Evolutionary conservation across 2,888 invertebrate species (phyloP), one percentile per base, ranked within the genome.

Genomic region (Petrophora chlorosata): DNA sequence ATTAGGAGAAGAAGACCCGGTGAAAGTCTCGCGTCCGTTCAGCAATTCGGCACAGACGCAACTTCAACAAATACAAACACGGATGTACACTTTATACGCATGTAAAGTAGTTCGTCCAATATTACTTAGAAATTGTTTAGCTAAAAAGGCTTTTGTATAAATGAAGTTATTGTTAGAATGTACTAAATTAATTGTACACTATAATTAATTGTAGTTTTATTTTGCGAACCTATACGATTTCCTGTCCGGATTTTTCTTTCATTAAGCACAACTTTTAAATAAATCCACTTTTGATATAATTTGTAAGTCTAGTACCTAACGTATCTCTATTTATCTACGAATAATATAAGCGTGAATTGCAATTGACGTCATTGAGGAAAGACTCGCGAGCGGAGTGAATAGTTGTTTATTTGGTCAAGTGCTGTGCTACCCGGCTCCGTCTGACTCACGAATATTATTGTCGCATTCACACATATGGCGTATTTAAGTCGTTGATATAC

Each of bases 391-490:
- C 70, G 73, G 70, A 73, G 36, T 53, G 76, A 80, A 81, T 82
- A 79, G 69, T 76, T 79, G 79, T 83, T 84, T 88, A 82, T 88
- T 88, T 89, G 82, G 81, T 82, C 85, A 89, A 88, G 82, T 87
- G 88, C 67, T 67, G 82, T 87, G 88, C 67, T 67, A 61, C 63
- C 62, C 65, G 53, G 51, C 59, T 66, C 65, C 50, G 66, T 65
- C 76, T 89, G 88, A 89, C 75, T 89, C 88, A 89, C 69, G 69
- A 79, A 79, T 84, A 85, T 82, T 86, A 86, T 85, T 85, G 86
- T 82, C 85, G 73, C 77, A 80, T 79, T 78, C 79, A 78, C 76
- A 79, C 76, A 65, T 80, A 77, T 73, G 72, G 78, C 76, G 75
- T 77, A 77, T 79, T 84, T 84, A 78, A 73, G 75, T 76, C 75